phyloP scores from a whole-genome alignment of 2,888 invertebrate genomes.

The Andrena minutula region DNA sequence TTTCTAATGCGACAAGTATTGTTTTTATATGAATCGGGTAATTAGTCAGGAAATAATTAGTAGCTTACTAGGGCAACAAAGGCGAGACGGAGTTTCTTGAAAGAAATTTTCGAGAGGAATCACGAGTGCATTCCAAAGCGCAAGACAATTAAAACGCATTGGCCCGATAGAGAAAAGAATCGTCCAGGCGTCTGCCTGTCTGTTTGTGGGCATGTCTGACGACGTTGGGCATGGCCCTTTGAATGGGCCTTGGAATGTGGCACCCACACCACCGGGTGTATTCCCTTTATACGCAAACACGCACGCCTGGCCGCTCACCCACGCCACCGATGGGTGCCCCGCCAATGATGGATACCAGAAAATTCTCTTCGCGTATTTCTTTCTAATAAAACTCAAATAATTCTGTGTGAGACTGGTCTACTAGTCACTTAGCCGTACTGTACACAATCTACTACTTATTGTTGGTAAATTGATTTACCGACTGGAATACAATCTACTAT shows the following conservation, averaged over 20 bases:
- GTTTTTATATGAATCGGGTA: too few species aligned
- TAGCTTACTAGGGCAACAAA: too few species aligned
- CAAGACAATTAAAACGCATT: constrained; percentile 77
- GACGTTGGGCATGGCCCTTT: constrained; percentile 80
- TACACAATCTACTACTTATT: too few species aligned
- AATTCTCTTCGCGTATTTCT: constrained; percentile 15
- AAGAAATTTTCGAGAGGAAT: constrained; percentile 46
- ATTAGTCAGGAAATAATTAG: too few species aligned
- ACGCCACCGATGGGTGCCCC: constrained; percentile 70
- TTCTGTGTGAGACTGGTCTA: too few species aligned
- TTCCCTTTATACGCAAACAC: constrained; percentile 77
- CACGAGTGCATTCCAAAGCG: constrained; percentile 58
- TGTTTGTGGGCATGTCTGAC: constrained; percentile 81
- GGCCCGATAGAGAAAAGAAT: constrained; percentile 76
- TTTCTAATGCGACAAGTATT: too few species aligned
- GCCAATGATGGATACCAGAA: constrained; percentile 67
- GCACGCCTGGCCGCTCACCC: constrained; percentile 66
- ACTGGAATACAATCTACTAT: too few species aligned
- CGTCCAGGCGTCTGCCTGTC: constrained; percentile 76
- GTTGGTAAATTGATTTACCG: too few species aligned
- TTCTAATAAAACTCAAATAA: too few species aligned
- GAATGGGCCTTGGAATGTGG: constrained; percentile 81
- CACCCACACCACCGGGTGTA: constrained; percentile 63
- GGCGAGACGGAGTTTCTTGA: constrained; percentile 16
- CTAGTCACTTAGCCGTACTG: too few species aligned